Percentiles rank a stretch among this genome's conserved stretches.
Conservation (phyloP, 2,113 vertebrate species). For the Microtus ochrogaster region DNA sequence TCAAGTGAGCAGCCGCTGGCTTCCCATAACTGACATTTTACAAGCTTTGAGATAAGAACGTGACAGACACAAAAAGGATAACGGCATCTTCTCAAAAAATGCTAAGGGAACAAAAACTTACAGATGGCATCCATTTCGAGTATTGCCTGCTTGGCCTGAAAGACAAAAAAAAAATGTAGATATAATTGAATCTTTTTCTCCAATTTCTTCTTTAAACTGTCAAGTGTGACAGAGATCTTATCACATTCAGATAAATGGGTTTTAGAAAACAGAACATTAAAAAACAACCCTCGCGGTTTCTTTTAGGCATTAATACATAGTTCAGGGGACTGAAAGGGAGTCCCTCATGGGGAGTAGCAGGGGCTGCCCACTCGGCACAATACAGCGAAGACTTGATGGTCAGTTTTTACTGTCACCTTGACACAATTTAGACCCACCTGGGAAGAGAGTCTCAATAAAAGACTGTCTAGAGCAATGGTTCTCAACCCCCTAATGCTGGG, state of each 20-base stretch:
- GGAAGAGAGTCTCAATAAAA: background rate
- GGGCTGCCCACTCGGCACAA: accelerated
- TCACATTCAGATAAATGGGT: background rate
- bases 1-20: background rate
- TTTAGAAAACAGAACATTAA: background rate
- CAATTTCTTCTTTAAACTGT: background rate
- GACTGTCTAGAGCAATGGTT: background rate
- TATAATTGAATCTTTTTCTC: background rate
- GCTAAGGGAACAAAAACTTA: constrained; percentile 87
- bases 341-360: background rate
- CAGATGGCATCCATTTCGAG: constrained; percentile 97
- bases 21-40: background rate
- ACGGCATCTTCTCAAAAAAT: background rate
- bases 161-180: constrained; percentile 71
- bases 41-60: background rate
- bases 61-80: background rate
- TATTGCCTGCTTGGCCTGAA: constrained; percentile 98
- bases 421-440: background rate
- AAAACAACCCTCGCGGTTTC: background rate
- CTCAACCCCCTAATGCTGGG: background rate
- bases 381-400: background rate
- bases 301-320: background rate
- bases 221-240: background rate
- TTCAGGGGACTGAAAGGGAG: background rate
- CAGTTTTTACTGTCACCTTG: background rate